Evolutionary conservation across 2,888 invertebrate species (phyloP).

Genomic region (Neria commutata): DNA sequence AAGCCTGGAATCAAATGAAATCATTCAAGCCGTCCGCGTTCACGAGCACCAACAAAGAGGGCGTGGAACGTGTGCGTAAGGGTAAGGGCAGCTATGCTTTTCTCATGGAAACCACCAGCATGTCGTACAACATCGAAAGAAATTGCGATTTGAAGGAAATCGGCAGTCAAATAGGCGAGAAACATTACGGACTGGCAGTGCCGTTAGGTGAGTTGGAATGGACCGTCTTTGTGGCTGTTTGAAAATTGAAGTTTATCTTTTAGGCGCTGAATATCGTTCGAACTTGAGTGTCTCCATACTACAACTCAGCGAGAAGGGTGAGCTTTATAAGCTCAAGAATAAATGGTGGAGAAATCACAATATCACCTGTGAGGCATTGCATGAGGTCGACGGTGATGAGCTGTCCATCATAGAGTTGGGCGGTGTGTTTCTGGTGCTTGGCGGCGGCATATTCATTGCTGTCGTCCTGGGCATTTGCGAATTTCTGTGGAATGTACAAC

Average conservation of each 20-base stretch:
- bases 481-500: constrained; percentile 82
- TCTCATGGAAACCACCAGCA: constrained; percentile 93
- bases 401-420: constrained; percentile 73
- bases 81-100: constrained; percentile 85
- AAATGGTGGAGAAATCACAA: constrained; percentile 88
- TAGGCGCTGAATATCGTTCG: constrained; percentile 78
- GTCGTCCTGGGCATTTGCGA: constrained; percentile 81
- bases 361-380: constrained; percentile 53
- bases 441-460: constrained; percentile 74
- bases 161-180: constrained; percentile 82
- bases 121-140: constrained; percentile 86
- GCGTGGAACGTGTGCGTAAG: constrained; percentile 78
- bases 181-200: constrained; percentile 93
- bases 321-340: constrained; percentile 78
- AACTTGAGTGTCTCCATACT: constrained; percentile 86
- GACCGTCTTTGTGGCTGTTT: neutral
- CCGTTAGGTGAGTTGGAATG: constrained; percentile 73
- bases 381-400: constrained; percentile 55
- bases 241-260: too few species aligned
- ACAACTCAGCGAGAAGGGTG: constrained; percentile 87
- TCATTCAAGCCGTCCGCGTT: constrained; percentile 82
- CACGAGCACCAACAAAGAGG: constrained; percentile 78
- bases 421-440: constrained; percentile 87
- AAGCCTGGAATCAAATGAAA: constrained; percentile 91
- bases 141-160: constrained; percentile 82